Conservation (phyloP, 2,113 vertebrate species). For the Phaethornis superciliosus region DNA sequence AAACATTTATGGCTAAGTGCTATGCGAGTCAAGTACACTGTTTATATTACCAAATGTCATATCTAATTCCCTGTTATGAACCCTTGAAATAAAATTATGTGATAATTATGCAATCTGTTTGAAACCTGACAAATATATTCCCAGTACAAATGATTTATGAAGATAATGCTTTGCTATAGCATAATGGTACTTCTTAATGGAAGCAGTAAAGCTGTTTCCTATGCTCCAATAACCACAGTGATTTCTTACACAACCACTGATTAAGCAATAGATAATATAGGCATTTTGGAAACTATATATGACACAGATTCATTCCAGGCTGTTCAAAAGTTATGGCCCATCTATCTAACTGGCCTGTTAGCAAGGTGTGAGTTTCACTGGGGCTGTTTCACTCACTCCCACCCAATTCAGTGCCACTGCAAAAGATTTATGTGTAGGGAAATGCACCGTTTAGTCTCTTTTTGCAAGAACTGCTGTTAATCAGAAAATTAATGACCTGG, state of each 20-base stretch:
- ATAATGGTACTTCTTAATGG: constrained; percentile 61
- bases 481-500: constrained; percentile 61
- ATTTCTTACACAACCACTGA: constrained; percentile 75
- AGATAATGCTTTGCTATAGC: constrained; percentile 29
- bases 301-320: constrained; percentile 41
- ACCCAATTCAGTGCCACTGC: constrained; percentile 24
- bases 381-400: constrained; percentile 41
- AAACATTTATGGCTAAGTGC: constrained; percentile 60
- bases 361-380: constrained; percentile 33
- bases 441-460: constrained; percentile 39
- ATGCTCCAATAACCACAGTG: constrained; percentile 52
- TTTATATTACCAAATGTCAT: constrained; percentile 73
- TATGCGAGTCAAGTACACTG: constrained; percentile 33
- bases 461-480: constrained; percentile 50
- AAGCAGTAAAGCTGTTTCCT: constrained; percentile 68
- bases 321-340: constrained; percentile 43
- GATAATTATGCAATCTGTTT: constrained; percentile 75
- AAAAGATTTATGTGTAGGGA: constrained; percentile 43
- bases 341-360: constrained; percentile 55
- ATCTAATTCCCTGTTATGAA: constrained; percentile 66
- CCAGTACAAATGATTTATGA: constrained; percentile 72
- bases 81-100: constrained; percentile 66
- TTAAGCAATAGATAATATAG: constrained; percentile 69
- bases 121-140: constrained; percentile 77
- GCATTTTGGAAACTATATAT: constrained; percentile 61